phyloP scores from a whole-genome alignment of 2,113 vertebrate genomes.

The Pterocles orientalis region DNA sequence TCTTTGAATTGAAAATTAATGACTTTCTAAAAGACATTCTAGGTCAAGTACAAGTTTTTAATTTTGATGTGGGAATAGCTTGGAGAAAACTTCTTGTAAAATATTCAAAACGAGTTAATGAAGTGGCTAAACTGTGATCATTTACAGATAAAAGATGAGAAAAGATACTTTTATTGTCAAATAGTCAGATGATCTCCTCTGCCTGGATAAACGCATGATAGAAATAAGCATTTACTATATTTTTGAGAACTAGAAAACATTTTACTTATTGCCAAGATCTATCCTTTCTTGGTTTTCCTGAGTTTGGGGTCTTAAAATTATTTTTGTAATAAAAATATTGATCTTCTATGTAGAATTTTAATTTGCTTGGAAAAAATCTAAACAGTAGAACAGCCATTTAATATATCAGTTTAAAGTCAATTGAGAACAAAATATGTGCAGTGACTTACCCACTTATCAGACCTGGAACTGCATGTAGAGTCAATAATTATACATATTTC shows the following conservation, averaged over 20 bases:
- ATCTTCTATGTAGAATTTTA: not conserved
- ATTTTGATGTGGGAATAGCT: not conserved
- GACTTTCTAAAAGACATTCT: not conserved
- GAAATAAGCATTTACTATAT: not conserved
- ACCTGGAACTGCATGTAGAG: not conserved
- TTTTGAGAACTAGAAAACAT: not conserved
- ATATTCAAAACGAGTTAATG: slow-evolving; percentile 29
- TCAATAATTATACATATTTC: not conserved
- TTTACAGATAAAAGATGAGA: not conserved
- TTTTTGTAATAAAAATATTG: not conserved
- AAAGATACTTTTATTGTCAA: not conserved
- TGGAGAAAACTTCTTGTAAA: not conserved
- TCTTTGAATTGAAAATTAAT: slow-evolving; percentile 24
- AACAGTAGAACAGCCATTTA: not conserved
- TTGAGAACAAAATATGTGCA: not conserved
- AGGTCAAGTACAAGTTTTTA: slow-evolving; percentile 1
- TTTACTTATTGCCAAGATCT: not conserved
- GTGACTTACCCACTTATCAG: not conserved
- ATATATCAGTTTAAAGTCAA: not conserved
- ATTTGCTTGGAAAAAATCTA: not conserved
- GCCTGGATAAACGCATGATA: not conserved
- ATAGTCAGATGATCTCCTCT: not conserved
- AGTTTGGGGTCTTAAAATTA: rapidly evolving
- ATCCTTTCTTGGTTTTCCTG: not conserved
- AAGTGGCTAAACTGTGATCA: not conserved